A percentile compares a stretch with the other conserved stretches of the same genome.
phyloP scores from a whole-genome alignment of 1,140 invertebrate genomes.

The Oreohelix idahoensis region DNA sequence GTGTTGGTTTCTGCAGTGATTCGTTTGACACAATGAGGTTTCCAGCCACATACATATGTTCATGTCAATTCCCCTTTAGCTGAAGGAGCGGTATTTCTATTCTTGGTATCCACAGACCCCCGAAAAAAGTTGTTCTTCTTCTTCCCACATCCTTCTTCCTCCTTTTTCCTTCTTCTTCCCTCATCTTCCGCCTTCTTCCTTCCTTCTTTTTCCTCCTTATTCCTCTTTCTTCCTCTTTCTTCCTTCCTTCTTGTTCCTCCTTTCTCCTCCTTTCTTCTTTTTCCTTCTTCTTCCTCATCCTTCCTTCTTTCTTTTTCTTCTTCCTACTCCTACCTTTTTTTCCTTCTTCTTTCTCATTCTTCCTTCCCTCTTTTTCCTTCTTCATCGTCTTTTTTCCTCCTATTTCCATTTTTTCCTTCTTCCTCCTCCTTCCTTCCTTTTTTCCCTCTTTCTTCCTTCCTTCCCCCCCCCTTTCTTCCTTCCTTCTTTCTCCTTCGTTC shows the following conservation, averaged over 20 bases:
- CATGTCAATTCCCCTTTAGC: too few relatives aligned
- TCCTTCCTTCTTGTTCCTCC: background rate
- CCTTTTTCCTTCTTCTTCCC: too few relatives aligned
- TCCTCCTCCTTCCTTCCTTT: background rate
- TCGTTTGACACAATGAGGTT: too few relatives aligned
- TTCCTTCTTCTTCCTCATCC: background rate
- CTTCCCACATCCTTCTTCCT: too few relatives aligned
- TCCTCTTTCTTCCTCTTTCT: background rate
- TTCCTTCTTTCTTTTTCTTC: background rate
- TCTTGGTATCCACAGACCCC: too few relatives aligned
- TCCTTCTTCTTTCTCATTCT: background rate
- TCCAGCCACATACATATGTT: too few relatives aligned
- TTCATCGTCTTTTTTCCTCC: background rate
- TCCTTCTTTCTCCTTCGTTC: background rate
- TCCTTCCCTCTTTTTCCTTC: background rate
- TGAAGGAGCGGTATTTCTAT: too few relatives aligned
- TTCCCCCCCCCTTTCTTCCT: background rate
- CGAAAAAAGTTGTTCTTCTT: too few relatives aligned
- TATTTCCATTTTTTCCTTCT: background rate
- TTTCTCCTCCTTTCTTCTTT: background rate
- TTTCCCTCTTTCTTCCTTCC: background rate
- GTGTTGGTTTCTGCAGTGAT: too few relatives aligned
- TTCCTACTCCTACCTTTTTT: background rate
- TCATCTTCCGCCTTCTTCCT: too few relatives aligned
- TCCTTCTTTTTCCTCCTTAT: background rate